Base-by-base conservation (phyloP, 1,140 invertebrate species). In the Himalopsyche phryganea region DNA sequence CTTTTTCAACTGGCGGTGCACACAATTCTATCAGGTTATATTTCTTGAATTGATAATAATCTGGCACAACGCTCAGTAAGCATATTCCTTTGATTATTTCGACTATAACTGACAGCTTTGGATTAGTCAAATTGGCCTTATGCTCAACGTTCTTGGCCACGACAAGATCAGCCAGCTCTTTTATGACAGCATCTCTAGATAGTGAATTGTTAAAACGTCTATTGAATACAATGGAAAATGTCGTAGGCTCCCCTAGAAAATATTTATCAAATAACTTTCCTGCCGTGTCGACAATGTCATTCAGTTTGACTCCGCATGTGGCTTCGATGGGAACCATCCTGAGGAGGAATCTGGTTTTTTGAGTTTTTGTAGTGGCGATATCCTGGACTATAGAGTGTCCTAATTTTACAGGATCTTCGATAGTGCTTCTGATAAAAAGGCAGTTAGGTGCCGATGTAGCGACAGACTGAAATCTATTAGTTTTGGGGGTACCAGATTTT, bases 381-480 rank as follows among this genome's bases (percentile, higher is more conserved):
- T 94, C 87, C 65, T 85, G 79, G 14, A 94, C 74, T 61, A 96
- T 91, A 54, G 77, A 74, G 23, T 81, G 71, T 0, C 83, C 85
- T 7, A 95, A 60, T 55, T 83, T 74, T 56, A 85, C 80, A 18
- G 91, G 91, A 77, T 91, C 81, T 33, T 83, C 75, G 47, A 93
- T 67, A 15, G 83, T 86, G 5, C 86, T 88, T 67, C 83, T 83
- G 52, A 96, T 92, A 70, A 96, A 96, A 50, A 94, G 71, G 60
- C 88, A 82, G 71, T 93, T 93, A 45, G 85, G 89, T 0, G 87
- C 86, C 51, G 86, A 87, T 6, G 89, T 91, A 42, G 89, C 84
- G 13, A 91, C 80, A 19, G 78, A 77, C 70, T 85, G 81, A 61
- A 85, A 86, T 35, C 83, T 74, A 72, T 71, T 78, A 54, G 69